These are phyloP conservation scores for Hafferia zeledoni DNA, from an alignment of 2,797 vertebrate species.

Conservation along the genomic window DNA sequence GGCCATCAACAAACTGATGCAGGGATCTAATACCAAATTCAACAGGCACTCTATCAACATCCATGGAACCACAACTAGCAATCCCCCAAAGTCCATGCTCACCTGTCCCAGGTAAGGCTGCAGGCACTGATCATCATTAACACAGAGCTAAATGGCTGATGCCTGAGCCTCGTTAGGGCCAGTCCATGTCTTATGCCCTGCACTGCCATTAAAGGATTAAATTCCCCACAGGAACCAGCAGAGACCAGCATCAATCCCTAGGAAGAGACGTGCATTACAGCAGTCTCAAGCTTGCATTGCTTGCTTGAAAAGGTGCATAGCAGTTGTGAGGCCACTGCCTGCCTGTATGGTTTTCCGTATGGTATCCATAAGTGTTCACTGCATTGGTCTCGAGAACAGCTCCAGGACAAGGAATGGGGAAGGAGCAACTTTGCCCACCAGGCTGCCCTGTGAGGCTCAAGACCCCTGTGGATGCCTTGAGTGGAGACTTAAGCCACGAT, in stretches of 20 bases:
- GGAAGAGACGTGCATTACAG: not conserved
- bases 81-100: accelerated
- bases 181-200: not conserved
- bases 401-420: not conserved
- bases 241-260: accelerated
- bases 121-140: not conserved
- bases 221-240: not conserved
- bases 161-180: not conserved
- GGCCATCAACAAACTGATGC: not conserved
- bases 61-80: accelerated
- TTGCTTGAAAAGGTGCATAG: too few relatives aligned
- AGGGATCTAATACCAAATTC: not conserved
- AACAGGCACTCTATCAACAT: not conserved
- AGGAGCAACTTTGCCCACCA: accelerated
- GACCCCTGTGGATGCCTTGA: accelerated
- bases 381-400: accelerated
- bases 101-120: not conserved
- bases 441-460: not conserved
- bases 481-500: accelerated
- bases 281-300: too few relatives aligned
- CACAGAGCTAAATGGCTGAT: not conserved
- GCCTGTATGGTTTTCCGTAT: accelerated
- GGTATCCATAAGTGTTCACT: not conserved
- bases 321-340: accelerated
- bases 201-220: accelerated